A percentile compares a stretch with the other conserved stretches of the same genome.
Conservation (phyloP, 2,888 invertebrate genomes). For the Hyposoter didymator region DNA sequence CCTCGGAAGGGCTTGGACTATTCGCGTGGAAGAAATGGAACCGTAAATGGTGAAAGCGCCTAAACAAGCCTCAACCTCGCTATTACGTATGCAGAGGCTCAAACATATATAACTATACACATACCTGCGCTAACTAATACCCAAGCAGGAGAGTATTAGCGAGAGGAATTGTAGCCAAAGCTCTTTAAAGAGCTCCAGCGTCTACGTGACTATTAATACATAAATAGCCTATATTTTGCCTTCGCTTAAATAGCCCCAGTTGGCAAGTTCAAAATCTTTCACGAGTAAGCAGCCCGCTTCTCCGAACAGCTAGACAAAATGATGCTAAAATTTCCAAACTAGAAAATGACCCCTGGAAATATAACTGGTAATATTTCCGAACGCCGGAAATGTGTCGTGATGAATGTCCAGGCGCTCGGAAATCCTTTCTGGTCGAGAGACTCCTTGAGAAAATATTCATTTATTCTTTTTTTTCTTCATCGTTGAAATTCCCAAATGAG, state of each 20-base stretch:
- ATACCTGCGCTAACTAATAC: slow-evolving; percentile 9
- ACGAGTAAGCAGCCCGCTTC: not conserved
- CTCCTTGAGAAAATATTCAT: not conserved
- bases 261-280: not conserved
- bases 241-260: slow-evolving; percentile 49
- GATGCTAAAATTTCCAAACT: not conserved
- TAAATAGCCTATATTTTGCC: slow-evolving; percentile 64
- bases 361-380: not conserved
- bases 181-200: slow-evolving; percentile 52
- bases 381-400: not conserved
- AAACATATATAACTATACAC: slow-evolving; percentile 24
- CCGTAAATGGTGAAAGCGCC: slow-evolving; percentile 64
- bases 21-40: slow-evolving; percentile 64
- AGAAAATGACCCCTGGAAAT: not conserved
- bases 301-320: not conserved
- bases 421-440: not conserved
- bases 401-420: not conserved
- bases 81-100: slow-evolving; percentile 63
- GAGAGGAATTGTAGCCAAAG: slow-evolving; percentile 35
- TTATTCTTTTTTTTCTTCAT: not conserved
- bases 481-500: too few species aligned
- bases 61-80: slow-evolving; percentile 60
- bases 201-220: slow-evolving; percentile 61
- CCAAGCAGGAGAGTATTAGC: slow-evolving; percentile 9
- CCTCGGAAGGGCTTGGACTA: slow-evolving; percentile 45